Evolutionary conservation across 2,888 invertebrate genomes (phyloP), one percentile per base, ranked within the genome.

Genomic region (Isoperla grammatica): DNA sequence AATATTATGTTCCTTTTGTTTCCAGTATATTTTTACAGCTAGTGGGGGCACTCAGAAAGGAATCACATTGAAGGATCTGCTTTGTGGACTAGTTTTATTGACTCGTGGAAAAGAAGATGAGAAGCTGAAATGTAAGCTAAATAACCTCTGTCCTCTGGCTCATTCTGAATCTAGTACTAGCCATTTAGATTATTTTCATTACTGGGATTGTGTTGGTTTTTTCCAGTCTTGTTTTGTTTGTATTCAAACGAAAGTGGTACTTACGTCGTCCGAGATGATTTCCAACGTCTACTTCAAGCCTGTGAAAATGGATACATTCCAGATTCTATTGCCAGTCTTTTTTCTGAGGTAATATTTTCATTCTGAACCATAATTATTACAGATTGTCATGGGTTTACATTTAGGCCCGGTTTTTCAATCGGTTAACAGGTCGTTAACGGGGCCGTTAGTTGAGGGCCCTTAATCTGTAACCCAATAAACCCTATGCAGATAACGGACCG

Each of bases 41-140:
- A 93, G 91, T 74, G 93, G 94, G 19, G 93, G 92, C 46, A 87
- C 86, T 58, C 78, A 82, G 59, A 84, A 89, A 69, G 94, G 94
- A 37, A 87, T 95, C 64, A 80, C 83, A 49, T 87, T 91, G 69
- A 86, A 87, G 71, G 93, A 94, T 69, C 78, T 94, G 22, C 78
- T 94, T 29, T 90, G 91, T 73, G 92, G 92, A 1, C 78, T 95
- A 63, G 92, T 94, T 39, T 80, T 94, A 6, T 81, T 95, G 60
- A 93, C 93, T 4, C 85, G 88, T 69, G 94, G 94, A 58, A 86
- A 83, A 54, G 81, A 84, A 65, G 91, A 93, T 66, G 93, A 95
- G 73, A 92, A 89, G 80, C 86, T 90, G 65, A 76, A 76, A 72
- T 78, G 81, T 81, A 84, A 85, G 87, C 83, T 42, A 3, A 37